Evolutionary conservation across 2,113 vertebrate species (phyloP).

Genomic region (Cryptotis parvus): DNA sequence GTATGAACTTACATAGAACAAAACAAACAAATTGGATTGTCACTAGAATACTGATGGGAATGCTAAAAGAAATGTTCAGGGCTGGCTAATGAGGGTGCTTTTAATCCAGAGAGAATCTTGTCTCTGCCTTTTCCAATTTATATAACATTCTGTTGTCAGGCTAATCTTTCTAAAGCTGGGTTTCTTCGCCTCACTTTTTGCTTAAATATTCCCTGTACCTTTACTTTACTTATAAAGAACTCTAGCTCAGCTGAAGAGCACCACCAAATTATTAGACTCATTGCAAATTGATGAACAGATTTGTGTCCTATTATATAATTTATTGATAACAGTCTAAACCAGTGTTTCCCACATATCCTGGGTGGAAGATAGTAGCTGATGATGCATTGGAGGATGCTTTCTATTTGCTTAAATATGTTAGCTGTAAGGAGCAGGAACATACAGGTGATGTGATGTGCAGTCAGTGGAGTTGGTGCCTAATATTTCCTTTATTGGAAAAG

Average conservation of each 20-base stretch:
- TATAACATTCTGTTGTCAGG: background rate
- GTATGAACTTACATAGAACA: slow-evolving; percentile 23
- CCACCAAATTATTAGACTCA: no score
- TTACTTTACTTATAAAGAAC: background rate
- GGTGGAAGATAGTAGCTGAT: no score
- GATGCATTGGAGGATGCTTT: no score
- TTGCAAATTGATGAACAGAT: background rate
- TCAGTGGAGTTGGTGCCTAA: no score
- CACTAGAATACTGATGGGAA: background rate
- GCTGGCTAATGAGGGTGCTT: background rate
- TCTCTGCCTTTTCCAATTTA: background rate
- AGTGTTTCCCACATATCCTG: no score
- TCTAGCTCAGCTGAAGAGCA: background rate
- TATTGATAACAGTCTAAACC: background rate
- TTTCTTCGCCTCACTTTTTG: slow-evolving; percentile 5
- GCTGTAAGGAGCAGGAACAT: no score
- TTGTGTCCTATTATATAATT: slow-evolving; percentile 10
- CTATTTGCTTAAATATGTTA: no score
- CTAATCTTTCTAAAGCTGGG: background rate
- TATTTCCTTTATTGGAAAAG: no score
- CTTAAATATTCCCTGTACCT: slow-evolving; percentile 32
- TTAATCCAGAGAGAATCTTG: background rate
- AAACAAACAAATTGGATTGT: slow-evolving; percentile 9
- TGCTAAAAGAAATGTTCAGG: background rate
- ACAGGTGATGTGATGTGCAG: no score